phyloP scores from a whole-genome alignment of 2,888 invertebrate species.

The Axea sp. region DNA sequence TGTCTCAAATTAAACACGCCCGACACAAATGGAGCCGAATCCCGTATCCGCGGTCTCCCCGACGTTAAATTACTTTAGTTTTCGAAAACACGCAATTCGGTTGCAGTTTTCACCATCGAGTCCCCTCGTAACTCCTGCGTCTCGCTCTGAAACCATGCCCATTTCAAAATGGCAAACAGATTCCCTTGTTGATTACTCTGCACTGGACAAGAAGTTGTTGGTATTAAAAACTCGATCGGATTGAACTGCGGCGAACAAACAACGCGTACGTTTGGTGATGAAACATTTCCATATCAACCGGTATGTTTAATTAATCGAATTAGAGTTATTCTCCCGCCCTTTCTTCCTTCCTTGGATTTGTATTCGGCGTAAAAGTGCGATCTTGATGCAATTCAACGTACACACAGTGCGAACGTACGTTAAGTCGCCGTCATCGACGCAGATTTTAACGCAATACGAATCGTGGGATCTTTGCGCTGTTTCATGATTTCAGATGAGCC shows the following conservation, averaged over 20 bases:
- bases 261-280: slow-evolving; percentile 1
- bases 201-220: slow-evolving; percentile 7
- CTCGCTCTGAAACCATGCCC: slow-evolving; percentile 19
- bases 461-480: no score
- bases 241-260: slow-evolving; percentile 5
- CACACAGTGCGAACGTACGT: no score
- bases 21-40: background rate
- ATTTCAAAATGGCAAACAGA: slow-evolving; percentile 25
- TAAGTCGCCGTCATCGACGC: no score
- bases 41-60: slow-evolving; percentile 10
- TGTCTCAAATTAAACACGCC: slow-evolving; percentile 1
- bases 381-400: no score
- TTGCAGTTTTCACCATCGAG: slow-evolving; percentile 13
- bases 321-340: no score
- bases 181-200: slow-evolving; percentile 10
- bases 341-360: no score
- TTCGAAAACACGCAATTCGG: slow-evolving; percentile 18
- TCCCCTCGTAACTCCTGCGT: slow-evolving; percentile 6
- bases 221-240: slow-evolving; percentile 15
- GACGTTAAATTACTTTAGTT: slow-evolving; percentile 13
- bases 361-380: no score
- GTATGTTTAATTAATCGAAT: no score
- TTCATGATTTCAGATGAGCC: no score
- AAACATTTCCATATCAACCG: slow-evolving; percentile 2
- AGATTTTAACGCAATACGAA: no score